A percentile compares a stretch with the other conserved stretches of the same genome.
Conservation (phyloP, 2,797 vertebrate species). For the Thripadectes ignobilis region DNA sequence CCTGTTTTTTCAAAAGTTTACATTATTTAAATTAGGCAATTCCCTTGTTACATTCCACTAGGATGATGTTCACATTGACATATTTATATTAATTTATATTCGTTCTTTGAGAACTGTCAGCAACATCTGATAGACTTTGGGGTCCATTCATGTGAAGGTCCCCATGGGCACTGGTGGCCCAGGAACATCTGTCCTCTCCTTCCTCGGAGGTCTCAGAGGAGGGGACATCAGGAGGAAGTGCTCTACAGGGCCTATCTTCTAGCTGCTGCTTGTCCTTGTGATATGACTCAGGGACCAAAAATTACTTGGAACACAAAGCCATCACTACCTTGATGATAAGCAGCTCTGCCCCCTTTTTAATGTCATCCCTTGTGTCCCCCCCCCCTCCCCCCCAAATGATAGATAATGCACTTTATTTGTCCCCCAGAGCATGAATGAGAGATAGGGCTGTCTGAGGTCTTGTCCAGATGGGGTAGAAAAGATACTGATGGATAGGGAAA, state of each 20-base stretch:
- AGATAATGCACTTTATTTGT: not conserved
- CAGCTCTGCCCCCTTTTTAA: not conserved
- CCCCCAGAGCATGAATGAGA: not conserved
- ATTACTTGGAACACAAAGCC: not conserved
- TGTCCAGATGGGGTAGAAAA: not conserved
- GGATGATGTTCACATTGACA: not conserved
- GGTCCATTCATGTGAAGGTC: not conserved
- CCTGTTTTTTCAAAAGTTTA: not conserved
- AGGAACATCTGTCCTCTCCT: not conserved
- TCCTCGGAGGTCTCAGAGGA: not conserved
- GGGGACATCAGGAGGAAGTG: not conserved
- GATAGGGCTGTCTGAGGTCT: not conserved
- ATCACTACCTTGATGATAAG: not conserved
- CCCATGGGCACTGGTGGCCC: not conserved
- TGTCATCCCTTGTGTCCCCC: not conserved
- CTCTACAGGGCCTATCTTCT: not conserved
- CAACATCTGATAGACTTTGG: not conserved
- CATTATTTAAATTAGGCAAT: not conserved
- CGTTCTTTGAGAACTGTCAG: not conserved
- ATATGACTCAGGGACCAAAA: not conserved
- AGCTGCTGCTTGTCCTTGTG: not conserved
- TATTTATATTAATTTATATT: not conserved
- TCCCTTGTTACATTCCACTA: not conserved
- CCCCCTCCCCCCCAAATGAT: not conserved
- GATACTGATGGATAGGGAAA: not conserved